Evolutionary conservation across 1,140 invertebrate genomes (phyloP), one percentile per base, ranked within the genome.

Genomic region (Dendrolimus punctatus): DNA sequence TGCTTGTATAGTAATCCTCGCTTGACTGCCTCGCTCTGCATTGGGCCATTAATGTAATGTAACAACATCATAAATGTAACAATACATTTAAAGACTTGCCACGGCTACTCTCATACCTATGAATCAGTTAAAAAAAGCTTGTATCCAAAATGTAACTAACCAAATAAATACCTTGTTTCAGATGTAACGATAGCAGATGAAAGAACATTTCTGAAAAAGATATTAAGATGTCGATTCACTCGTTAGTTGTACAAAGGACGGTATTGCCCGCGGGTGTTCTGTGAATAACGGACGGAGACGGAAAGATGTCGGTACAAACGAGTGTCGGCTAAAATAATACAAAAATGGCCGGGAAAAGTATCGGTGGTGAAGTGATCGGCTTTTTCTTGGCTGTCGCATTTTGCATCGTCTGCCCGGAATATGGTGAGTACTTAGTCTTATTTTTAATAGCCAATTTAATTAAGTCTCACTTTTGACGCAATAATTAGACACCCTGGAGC

Each of bases 281-380:
- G 73, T 81, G 69, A 68, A 70, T 69, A 60, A 61, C 61, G 60
- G 70, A 60, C 57, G 52, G 51, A 74, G 70, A 63, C 74, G 57
- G 66, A 61, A 79, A 74, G 66, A 83, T 85, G 81, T 80, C 73
- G 74, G 64, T 85, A 60, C 71, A 79, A 71, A 71, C 75, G 54
- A 85, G 76, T 60, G 76, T 81, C 53, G 76, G 81, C 74, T 85
- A 73, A 82, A 68, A 39, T 65, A 62, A 67, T 73, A 71, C 61
- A 64, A 68, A 85, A 71, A 85, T 85, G 81, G 81, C 71, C 69
- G 64, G 58, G 62, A 80, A 75, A 72, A 66, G 73, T 58, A 72
- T 76, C 53, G 76, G 71, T 23, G 73, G 70, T 41, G 78, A 83
- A 60, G 76, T 80, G 72, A 71, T 80, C 60, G 76, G 81, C 59